Conservation (phyloP, 2,888 invertebrate species). For the Antitype chi region DNA sequence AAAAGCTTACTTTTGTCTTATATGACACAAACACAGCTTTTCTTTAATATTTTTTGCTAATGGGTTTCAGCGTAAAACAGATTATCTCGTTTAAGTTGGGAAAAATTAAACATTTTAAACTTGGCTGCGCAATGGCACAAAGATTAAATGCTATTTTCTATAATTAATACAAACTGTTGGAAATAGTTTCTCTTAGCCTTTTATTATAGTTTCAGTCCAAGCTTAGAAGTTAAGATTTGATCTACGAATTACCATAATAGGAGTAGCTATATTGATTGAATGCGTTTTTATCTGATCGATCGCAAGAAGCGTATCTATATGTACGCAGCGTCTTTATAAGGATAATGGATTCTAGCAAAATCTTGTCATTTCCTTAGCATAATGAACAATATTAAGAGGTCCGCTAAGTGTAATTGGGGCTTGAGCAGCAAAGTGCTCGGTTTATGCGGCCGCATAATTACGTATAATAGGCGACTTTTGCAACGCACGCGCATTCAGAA, state of each 20-base stretch:
- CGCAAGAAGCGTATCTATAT: slow-evolving; percentile 55
- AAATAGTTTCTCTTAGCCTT: slow-evolving; percentile 30
- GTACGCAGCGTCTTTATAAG: slow-evolving; percentile 73
- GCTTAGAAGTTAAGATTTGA: slow-evolving; percentile 57
- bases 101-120: background rate
- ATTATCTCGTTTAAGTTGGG: too few relatives aligned
- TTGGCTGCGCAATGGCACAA: background rate
- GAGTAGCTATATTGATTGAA: slow-evolving; percentile 66
- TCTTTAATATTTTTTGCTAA: background rate
- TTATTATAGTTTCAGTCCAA: slow-evolving; percentile 18
- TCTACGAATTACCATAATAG: slow-evolving; percentile 68
- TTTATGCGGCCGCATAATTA: slow-evolving; percentile 88
- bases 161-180: slow-evolving; percentile 11
- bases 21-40: background rate
- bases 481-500: slow-evolving; percentile 85
- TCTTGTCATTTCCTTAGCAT: slow-evolving; percentile 86
- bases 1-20: background rate
- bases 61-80: too few relatives aligned
- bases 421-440: slow-evolving; percentile 85
- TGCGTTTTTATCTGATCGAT: slow-evolving; percentile 64
- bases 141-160: slow-evolving; percentile 2
- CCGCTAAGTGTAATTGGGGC: slow-evolving; percentile 86
- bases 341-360: slow-evolving; percentile 85
- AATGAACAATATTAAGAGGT: slow-evolving; percentile 88
- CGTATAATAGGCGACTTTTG: slow-evolving; percentile 87